Conservation (phyloP, 30 jellyfish, hydroid and myxozoan genomes). For the Clytia hemisphaerica region DNA sequence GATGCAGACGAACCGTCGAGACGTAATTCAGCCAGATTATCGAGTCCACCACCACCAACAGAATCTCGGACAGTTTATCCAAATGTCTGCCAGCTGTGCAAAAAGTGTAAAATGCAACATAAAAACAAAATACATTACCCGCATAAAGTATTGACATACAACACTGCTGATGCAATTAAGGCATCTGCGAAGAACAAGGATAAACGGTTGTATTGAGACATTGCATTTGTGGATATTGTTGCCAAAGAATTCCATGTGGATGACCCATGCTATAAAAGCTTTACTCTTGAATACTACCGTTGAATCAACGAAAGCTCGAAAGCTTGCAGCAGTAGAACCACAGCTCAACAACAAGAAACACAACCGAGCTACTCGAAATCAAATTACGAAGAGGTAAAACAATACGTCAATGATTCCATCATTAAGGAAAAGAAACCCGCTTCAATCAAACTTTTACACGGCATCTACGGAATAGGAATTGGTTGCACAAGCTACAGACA, state of each 20-base stretch:
- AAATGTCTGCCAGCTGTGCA: slow-evolving; percentile 2
- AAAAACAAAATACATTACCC: not conserved
- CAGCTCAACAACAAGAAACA: not conserved
- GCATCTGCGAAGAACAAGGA: not conserved
- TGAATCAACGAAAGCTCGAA: not conserved
- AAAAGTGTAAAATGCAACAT: not conserved
- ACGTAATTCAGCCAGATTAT: not conserved
- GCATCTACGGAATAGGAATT: not conserved
- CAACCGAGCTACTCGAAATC: not conserved
- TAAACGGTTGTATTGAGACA: not conserved
- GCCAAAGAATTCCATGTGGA: not conserved
- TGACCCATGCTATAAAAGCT: not conserved
- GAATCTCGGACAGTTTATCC: not conserved
- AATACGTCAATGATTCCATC: not conserved
- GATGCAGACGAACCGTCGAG: not conserved
- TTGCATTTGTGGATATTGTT: not conserved
- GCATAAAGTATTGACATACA: not conserved
- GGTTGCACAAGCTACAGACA: not conserved
- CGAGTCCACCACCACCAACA: not conserved
- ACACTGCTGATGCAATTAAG: not conserved
- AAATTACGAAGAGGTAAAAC: not conserved
- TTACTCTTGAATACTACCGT: not conserved
- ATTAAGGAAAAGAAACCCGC: not conserved
- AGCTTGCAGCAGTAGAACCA: not conserved
- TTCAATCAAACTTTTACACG: not conserved